Base-by-base conservation (phyloP, 1,140 invertebrate species). In the Aphidius ervi region DNA sequence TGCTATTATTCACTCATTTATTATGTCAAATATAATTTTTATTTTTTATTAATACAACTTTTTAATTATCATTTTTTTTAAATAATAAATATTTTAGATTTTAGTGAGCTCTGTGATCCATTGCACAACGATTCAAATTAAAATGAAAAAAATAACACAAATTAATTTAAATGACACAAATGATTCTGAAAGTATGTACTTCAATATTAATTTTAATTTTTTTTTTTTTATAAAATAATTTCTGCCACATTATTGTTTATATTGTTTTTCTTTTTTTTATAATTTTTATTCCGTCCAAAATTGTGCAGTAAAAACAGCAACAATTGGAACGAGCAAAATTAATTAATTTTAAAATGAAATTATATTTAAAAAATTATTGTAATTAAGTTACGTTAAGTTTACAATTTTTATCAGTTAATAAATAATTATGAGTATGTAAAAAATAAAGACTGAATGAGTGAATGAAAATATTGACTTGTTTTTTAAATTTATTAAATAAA, bases 391-490 rank as follows among this genome's bases (percentile, higher is more conserved):
- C 46, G 46, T 61, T 46, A 42, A 47, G 23, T 20, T 40, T 55
- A 10, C 8, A 56, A 56, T 43, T 56, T 56, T 20, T 16, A 39
- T 49, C 46, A 56, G 42, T 48, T n/a, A 56, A 50, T 56, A 46
- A 40, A 43, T 47, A 40, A 42, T 16, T 16, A 16, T 50, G 6
- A 45, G 47, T 61, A 46, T 61, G 48, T 61, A 41, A 61, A 20
- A 56, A 61, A 61, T 61, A 61, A 61, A 61, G 59, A 61, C 59
- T 61, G 59, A 61, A 54, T 55, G 59, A 56, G 46, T 61, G 59
- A 50, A 54, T 54, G 52, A 16, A 40, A 54, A 54, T 42, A 9
- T 6, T 53, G 8, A 39, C n/a, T 9, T 53, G 2, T 41, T 53
- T 53, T 53, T 10, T 9, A 41, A 39, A 39, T 40, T 4, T 31